Conservation (phyloP, 1,140 invertebrate genomes). For the Lordiphosa collinella region DNA sequence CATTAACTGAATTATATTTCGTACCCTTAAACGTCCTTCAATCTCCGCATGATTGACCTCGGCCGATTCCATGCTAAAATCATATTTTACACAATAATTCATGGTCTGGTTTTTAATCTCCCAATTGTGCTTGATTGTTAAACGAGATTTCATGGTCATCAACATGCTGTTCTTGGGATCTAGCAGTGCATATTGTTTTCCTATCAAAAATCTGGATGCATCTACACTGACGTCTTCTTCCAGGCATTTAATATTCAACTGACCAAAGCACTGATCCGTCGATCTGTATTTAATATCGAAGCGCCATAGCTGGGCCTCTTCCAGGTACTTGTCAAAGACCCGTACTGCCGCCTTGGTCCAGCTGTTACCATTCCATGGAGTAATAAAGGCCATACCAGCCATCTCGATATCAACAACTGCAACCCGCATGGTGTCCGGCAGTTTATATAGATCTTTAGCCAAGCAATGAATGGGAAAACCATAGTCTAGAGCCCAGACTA, state of each 20-base stretch:
- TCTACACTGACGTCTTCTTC: neutral
- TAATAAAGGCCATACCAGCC: constrained; percentile 12
- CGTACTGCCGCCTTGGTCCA: constrained; percentile 13
- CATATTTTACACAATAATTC: no score
- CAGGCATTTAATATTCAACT: constrained; percentile 7
- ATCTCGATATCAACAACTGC: constrained; percentile 1
- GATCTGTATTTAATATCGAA: neutral
- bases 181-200: neutral
- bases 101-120: no score
- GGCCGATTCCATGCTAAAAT: neutral
- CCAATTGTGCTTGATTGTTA: no score
- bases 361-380: neutral
- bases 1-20: constrained; percentile 4
- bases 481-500: constrained; percentile 40
- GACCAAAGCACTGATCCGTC: constrained; percentile 11
- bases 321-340: constrained; percentile 8
- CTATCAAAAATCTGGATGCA: constrained; percentile 11
- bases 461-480: constrained; percentile 32
- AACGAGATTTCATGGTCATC: neutral
- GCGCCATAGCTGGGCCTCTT: neutral
- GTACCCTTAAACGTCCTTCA: neutral
- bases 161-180: neutral
- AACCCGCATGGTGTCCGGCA: constrained; percentile 13
- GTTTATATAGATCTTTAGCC: constrained; percentile 16
- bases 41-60: constrained; percentile 17